A percentile compares a stretch with the other conserved stretches of the same genome.
phyloP scores from a whole-genome alignment of 2,888 invertebrate genomes.

The Drosophila subsilvestris region DNA sequence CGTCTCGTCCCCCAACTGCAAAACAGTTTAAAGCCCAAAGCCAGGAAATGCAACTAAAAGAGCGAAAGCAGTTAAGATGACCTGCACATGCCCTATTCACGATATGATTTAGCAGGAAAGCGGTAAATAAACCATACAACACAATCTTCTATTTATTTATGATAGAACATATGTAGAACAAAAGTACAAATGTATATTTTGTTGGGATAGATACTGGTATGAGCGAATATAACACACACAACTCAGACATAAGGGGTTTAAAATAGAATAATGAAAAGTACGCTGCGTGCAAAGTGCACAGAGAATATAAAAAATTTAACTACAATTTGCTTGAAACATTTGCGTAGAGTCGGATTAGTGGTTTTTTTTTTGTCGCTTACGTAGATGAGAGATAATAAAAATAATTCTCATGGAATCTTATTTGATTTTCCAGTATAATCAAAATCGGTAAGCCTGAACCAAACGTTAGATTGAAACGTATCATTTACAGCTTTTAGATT shows the following conservation, averaged over 20 bases:
- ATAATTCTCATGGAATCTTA: too few relatives aligned
- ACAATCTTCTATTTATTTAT: neutral
- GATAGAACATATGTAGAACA: neutral
- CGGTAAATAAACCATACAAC: neutral
- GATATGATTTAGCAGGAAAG: neutral
- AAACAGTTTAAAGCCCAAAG: neutral
- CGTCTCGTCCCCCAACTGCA: neutral
- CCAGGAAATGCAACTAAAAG: neutral
- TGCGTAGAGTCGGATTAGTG: neutral
- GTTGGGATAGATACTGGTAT: too few relatives aligned
- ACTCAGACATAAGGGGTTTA: too few relatives aligned
- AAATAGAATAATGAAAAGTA: too few relatives aligned
- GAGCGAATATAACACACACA: too few relatives aligned
- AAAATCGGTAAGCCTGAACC: too few relatives aligned
- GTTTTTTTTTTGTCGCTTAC: too few relatives aligned
- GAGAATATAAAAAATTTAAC: neutral
- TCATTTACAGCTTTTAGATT: neutral
- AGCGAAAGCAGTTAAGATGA: neutral
- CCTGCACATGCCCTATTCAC: neutral
- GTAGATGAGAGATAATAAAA: too few relatives aligned
- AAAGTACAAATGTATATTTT: neutral
- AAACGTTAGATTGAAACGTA: neutral
- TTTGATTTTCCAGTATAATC: neutral
- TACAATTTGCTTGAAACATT: neutral
- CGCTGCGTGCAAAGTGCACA: neutral